Percentiles rank a stretch among this genome's conserved stretches.
phyloP scores from a whole-genome alignment of 2,797 vertebrate genomes.

The Selene dorsalis region DNA sequence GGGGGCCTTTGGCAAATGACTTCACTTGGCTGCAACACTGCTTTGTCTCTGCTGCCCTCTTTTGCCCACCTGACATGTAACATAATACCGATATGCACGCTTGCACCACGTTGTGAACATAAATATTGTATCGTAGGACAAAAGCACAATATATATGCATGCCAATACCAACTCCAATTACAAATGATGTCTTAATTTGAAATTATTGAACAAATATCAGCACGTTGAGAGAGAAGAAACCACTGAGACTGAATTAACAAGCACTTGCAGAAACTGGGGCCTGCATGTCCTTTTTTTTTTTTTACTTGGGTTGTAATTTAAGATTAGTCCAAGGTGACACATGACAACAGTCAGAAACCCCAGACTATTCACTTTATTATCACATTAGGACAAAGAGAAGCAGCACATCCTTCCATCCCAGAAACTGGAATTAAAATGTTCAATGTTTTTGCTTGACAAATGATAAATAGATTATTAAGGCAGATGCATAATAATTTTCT shows the following conservation, averaged over 20 bases:
- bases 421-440: background rate
- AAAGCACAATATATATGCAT: background rate
- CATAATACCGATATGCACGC: constrained; percentile 27
- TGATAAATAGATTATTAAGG: background rate
- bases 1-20: background rate
- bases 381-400: background rate
- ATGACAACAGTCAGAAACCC: background rate
- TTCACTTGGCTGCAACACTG: constrained; percentile 4
- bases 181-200: background rate
- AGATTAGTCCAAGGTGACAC: background rate
- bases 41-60: constrained; percentile 63
- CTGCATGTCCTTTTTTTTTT: too few species aligned
- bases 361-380: background rate
- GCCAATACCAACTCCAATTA: background rate
- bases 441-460: background rate
- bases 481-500: background rate
- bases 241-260: background rate
- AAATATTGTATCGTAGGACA: constrained; percentile 58
- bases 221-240: background rate
- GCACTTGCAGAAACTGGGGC: background rate
- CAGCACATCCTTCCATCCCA: background rate
- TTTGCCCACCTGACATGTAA: constrained; percentile 52
- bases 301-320: background rate
- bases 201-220: background rate
- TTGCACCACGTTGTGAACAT: background rate